Conservation (phyloP, 2,797 vertebrate genomes). For the Poecilia wingei region DNA sequence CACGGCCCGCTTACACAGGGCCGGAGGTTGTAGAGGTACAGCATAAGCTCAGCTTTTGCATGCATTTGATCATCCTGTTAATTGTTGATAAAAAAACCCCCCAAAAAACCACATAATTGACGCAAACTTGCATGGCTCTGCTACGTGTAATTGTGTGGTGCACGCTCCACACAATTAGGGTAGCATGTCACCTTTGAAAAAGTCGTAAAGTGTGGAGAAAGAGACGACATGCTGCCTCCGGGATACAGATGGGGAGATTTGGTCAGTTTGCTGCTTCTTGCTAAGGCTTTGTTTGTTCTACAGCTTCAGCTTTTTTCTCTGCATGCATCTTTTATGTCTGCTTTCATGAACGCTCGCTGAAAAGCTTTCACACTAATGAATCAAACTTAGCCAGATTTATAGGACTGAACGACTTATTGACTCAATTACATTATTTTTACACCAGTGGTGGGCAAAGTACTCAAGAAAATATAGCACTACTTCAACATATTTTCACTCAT, state of each 20-base stretch:
- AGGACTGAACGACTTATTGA: neutral
- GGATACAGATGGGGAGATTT: constrained; percentile 75
- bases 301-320: constrained; percentile 1
- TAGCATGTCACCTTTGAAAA: constrained; percentile 70
- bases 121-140: constrained; percentile 37
- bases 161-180: no score
- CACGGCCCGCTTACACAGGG: constrained; percentile 68
- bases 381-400: neutral
- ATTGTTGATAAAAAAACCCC: neutral
- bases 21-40: constrained; percentile 80
- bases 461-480: neutral
- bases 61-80: constrained; percentile 9
- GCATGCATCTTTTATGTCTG: neutral
- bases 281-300: constrained; percentile 6
- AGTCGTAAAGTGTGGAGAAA: constrained; percentile 83
- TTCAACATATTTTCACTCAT: no score
- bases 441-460: neutral
- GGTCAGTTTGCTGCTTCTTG: constrained; percentile 60
- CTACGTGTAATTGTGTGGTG: constrained; percentile 50
- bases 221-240: constrained; percentile 88
- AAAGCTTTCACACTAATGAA: neutral
- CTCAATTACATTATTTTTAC: neutral
- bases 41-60: constrained; percentile 11
- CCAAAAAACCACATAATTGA: neutral
- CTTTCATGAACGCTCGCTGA: neutral